A percentile compares a stretch with the other conserved stretches of the same genome.
phyloP scores from a whole-genome alignment of 2,113 vertebrate species.

The Puffinus mauretanicus region DNA sequence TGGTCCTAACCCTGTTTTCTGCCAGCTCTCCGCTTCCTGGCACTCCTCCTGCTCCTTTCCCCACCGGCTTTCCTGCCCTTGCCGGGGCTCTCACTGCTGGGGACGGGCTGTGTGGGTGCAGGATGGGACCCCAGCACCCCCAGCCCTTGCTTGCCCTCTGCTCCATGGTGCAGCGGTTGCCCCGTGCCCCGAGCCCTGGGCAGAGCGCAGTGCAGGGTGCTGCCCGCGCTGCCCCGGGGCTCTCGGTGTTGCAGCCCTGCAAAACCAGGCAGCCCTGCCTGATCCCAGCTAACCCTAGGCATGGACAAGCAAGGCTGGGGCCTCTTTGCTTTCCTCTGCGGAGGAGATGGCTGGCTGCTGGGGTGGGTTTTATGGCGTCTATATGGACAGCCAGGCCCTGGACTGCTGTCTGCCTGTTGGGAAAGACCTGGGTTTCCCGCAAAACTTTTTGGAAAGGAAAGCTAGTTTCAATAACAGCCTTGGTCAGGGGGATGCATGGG shows the following conservation, averaged over 20 bases:
- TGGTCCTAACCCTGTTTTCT: not conserved
- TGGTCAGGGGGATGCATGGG: rapidly evolving
- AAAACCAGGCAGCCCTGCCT: not conserved
- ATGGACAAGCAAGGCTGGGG: rapidly evolving
- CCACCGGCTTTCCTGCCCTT: not conserved
- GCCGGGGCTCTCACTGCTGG: rapidly evolving
- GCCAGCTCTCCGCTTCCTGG: not conserved
- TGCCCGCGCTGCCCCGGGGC: rapidly evolving
- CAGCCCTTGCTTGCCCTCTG: rapidly evolving
- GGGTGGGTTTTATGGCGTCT: not conserved
- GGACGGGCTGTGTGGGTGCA: not conserved
- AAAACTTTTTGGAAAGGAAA: not conserved
- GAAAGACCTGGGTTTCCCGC: not conserved
- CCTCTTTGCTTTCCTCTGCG: not conserved
- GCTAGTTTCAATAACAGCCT: not conserved
- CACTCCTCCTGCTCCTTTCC: not conserved
- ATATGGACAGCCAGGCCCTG: not conserved
- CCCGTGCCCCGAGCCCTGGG: rapidly evolving
- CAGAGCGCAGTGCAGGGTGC: not conserved
- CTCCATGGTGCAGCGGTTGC: not conserved
- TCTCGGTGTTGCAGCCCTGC: rapidly evolving
- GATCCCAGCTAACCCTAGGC: rapidly evolving
- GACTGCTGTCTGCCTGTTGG: not conserved
- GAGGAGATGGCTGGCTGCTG: not conserved
- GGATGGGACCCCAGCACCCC: not conserved